A percentile compares a stretch with the other conserved stretches of the same genome.
These are phyloP conservation scores for Whitmania pigra DNA, from an alignment of 1,140 invertebrate genomes.

Conservation along the genomic window DNA sequence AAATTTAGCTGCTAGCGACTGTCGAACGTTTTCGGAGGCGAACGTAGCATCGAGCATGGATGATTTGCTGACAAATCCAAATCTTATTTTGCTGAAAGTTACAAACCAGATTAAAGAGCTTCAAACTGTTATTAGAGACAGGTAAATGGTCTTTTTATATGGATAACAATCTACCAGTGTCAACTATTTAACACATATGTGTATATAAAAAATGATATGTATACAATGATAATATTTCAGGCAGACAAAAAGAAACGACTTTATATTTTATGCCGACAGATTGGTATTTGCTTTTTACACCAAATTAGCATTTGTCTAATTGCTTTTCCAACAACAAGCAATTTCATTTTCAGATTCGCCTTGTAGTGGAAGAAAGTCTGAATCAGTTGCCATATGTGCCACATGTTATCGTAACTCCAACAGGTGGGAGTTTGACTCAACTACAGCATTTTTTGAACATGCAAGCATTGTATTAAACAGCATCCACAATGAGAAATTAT, in stretches of 20 bases:
- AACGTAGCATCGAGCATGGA: too few species aligned
- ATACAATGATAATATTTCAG: constrained; percentile 3
- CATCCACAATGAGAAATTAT: background rate
- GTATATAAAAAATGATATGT: constrained; percentile 25
- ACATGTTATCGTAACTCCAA: constrained; percentile 79
- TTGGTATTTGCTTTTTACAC: constrained; percentile 44
- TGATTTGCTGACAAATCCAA: constrained; percentile 37
- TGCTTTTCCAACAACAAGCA: constrained; percentile 54
- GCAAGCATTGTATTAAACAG: background rate
- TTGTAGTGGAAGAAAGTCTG: constrained; percentile 94
- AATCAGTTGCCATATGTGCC: constrained; percentile 88
- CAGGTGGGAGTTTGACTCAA: constrained; percentile 45
- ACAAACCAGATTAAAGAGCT: constrained; percentile 83
- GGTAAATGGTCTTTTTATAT: constrained; percentile 48
- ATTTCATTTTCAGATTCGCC: constrained; percentile 55
- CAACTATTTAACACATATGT: constrained; percentile 26
- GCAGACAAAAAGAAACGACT: constrained; percentile 70
- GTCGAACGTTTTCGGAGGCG: too few species aligned
- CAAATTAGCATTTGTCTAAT: constrained; percentile 89
- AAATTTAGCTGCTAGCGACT: too few species aligned
- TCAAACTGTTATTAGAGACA: constrained; percentile 85
- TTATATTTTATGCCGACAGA: constrained; percentile 95
- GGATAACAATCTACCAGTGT: background rate
- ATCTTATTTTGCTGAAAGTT: constrained; percentile 58
- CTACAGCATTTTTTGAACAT: background rate